Conservation (phyloP, 1,140 invertebrate genomes). For the Manduca sexta region DNA sequence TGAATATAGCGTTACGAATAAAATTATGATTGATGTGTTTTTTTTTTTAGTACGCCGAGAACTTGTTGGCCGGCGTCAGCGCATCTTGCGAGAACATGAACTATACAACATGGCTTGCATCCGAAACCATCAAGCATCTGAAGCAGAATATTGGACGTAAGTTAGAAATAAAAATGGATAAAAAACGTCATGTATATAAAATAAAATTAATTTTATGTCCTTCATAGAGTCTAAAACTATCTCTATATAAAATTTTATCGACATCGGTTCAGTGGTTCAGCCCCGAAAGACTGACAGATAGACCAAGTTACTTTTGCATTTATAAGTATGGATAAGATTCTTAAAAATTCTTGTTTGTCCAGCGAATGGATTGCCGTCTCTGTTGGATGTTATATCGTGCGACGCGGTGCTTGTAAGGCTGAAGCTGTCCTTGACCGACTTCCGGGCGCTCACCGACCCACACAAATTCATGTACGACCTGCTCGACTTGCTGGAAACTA, state of each 20-base stretch:
- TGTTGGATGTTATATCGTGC: conserved; percentile 65
- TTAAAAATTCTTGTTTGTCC: neutral
- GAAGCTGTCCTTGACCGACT: conserved; percentile 49
- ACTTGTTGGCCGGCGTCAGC: conserved; percentile 80
- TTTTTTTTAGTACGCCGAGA: conserved; percentile 79
- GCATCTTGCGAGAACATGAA: conserved; percentile 65
- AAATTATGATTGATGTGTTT: neutral
- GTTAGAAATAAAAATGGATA: too few species aligned
- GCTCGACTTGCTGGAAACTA: conserved; percentile 53
- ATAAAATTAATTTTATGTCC: too few species aligned
- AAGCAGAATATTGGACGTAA: conserved; percentile 63
- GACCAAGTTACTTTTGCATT: too few species aligned
- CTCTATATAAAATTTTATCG: too few species aligned
- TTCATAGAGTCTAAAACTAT: too few species aligned
- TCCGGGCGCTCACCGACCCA: conserved; percentile 35
- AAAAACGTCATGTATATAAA: too few species aligned
- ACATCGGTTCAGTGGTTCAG: too few species aligned
- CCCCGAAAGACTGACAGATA: too few species aligned
- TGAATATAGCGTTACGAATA: too few species aligned
- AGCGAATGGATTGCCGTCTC: conserved; percentile 55
- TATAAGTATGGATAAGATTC: too few species aligned
- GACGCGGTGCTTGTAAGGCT: conserved; percentile 61
- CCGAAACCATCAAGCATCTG: conserved; percentile 79
- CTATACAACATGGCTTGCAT: conserved; percentile 82
- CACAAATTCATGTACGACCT: conserved; percentile 61